Conservation (phyloP, 2,888 invertebrate genomes). For the Leuctra nigra region DNA sequence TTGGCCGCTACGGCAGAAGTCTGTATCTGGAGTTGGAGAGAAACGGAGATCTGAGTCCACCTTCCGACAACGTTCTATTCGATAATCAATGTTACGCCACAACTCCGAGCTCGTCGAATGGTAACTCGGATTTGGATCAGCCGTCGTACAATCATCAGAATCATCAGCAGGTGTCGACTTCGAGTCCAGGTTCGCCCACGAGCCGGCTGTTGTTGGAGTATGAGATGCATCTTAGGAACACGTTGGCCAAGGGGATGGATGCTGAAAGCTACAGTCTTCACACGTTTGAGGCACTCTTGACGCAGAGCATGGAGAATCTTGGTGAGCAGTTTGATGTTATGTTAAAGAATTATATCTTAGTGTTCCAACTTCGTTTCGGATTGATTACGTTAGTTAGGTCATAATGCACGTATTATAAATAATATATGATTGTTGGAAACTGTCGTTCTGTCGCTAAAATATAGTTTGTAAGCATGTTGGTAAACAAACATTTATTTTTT, state of each 20-base stretch:
- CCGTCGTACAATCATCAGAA: conserved; percentile 39
- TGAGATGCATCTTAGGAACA: conserved; percentile 89
- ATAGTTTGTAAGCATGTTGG: too few species aligned
- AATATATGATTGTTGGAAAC: too few species aligned
- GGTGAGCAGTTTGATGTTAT: too few species aligned
- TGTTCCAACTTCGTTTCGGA: too few species aligned
- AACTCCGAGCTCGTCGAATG: conserved; percentile 88
- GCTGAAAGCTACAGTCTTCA: conserved; percentile 91
- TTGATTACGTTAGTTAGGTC: too few species aligned
- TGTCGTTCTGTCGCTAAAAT: too few species aligned
- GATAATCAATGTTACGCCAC: conserved; percentile 95
- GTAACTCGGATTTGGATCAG: conserved; percentile 82
- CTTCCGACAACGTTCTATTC: conserved; percentile 89
- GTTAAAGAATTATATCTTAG: too few species aligned
- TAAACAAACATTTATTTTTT: too few species aligned
- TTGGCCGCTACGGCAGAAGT: conserved; percentile 50
- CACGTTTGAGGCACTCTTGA: conserved; percentile 85
- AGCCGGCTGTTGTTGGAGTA: conserved; percentile 82
- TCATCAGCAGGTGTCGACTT: conserved; percentile 45
- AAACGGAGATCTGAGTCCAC: conserved; percentile 67
- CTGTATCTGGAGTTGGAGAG: conserved; percentile 75
- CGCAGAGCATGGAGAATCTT: conserved; percentile 93
- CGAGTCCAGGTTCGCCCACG: conserved; percentile 77
- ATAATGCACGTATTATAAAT: too few species aligned
- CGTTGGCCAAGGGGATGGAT: conserved; percentile 90